Base-by-base conservation (phyloP, 2,888 invertebrate species). In the Hoplodrina blanda region DNA sequence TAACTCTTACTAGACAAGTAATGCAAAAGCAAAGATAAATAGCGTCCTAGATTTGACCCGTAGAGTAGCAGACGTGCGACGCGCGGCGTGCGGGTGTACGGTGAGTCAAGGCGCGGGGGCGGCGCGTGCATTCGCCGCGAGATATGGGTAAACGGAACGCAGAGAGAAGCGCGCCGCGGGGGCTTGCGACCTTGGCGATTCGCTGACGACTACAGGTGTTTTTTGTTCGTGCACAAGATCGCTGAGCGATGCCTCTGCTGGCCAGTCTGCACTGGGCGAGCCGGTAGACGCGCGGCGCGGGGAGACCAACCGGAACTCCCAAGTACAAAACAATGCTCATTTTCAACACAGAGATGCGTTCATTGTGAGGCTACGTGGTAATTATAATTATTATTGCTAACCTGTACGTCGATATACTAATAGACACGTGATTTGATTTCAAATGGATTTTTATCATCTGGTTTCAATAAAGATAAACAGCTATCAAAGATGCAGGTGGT, bases 91-190 rank as follows among this genome's bases (percentile, higher is more conserved):
- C 87, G 90, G 86, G 87, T 84, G 87, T 79, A 75, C 82, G 88
- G 91, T 93, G 94, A 94, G 91, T 94, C 93, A 94, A 86, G 84
- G 88, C 77, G 92, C 90, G 93, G 92, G 91, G 92, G 93, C 90
- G 93, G 89, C 76, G 86, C 90, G 89, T 94, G 94, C 95, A 93
- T 90, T 93, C 90, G 93, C 93, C 93, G 94, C 93, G 93, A 95
- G 94, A 96, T 95, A 94, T 95, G 93, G 95, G 95, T 95, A 94
- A 95, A 92, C 95, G 94, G 94, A 95, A 92, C 95, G 94, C 92
- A 83, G 91, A 93, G 91, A 85, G 91, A 84, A 91, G 89, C 92
- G 90, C 91, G 91, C 91, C 88, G 91, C 92, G 91, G 92, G 93
- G 94, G 93, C 93, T 92, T 92, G 92, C 91, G 94, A 93, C 95